phyloP scores from a whole-genome alignment of 2,113 vertebrate species.

The Hassar affinis region DNA sequence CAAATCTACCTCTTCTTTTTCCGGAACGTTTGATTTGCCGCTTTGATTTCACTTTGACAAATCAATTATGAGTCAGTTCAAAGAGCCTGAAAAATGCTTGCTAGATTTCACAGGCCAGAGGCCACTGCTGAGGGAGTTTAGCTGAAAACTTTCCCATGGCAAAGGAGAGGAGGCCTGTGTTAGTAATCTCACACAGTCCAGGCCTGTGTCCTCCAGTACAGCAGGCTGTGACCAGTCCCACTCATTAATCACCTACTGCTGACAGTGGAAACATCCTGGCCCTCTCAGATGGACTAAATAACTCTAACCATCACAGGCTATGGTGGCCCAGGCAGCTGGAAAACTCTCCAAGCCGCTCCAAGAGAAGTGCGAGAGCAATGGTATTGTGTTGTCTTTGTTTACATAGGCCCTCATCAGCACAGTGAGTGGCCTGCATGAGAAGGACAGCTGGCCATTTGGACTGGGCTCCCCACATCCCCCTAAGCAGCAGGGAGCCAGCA shows the following conservation, averaged over 20 bases:
- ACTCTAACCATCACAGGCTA: conserved; percentile 69
- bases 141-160: conserved; percentile 56
- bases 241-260: conserved; percentile 77
- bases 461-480: conserved; percentile 70
- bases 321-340: conserved; percentile 69
- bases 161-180: conserved; percentile 48
- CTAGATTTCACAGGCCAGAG: conserved; percentile 50
- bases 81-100: conserved; percentile 44
- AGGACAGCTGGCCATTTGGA: conserved; percentile 78
- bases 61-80: conserved; percentile 54
- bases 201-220: conserved; percentile 68
- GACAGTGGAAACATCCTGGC: conserved; percentile 71
- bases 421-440: conserved; percentile 65
- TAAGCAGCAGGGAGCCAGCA: conserved; percentile 76
- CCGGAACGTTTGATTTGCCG: conserved; percentile 20
- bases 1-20: conserved; percentile 28
- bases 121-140: conserved; percentile 50
- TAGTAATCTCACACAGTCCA: conserved; percentile 63
- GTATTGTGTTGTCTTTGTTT: conserved; percentile 67
- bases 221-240: conserved; percentile 63
- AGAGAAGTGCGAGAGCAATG: conserved; percentile 23
- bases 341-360: conserved; percentile 52
- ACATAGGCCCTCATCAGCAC: conserved; percentile 73
- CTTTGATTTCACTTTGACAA: conserved; percentile 48
- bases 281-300: conserved; percentile 74